Percentiles rank a stretch among this genome's conserved stretches.
Conservation (phyloP, 30 jellyfish, hydroid and myxozoan genomes). For the Cassiopea xamachana region DNA sequence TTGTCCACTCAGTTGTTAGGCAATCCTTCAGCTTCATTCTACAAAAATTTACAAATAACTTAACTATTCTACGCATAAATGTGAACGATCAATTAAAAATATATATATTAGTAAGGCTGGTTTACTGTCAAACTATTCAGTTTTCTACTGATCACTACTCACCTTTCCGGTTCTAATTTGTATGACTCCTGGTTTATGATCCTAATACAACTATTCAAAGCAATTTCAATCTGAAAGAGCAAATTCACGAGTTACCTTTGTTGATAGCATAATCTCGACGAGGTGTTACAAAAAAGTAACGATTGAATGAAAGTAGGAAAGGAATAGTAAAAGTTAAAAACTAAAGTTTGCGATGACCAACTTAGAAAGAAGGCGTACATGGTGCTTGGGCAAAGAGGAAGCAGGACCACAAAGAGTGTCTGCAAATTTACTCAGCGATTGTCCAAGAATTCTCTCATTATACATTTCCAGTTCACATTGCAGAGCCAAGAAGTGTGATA, state of each 20-base stretch:
- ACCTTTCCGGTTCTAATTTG: constrained; percentile 41
- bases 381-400: constrained; percentile 4
- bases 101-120: too few relatives aligned
- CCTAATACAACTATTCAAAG: constrained; percentile 12
- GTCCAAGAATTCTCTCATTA: constrained; percentile 35
- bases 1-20: constrained; percentile 25
- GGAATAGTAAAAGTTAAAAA: too few relatives aligned
- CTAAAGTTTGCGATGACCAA: too few relatives aligned
- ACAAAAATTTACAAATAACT: background rate
- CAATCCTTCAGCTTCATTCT: constrained; percentile 45
- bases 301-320: too few relatives aligned
- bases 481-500: constrained; percentile 41
- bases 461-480: constrained; percentile 50
- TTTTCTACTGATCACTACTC: background rate
- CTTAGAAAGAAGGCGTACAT: background rate
- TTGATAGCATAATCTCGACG: too few relatives aligned
- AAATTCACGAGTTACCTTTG: background rate
- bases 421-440: constrained; percentile 7
- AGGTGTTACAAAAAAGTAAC: too few relatives aligned
- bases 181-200: constrained; percentile 29
- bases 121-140: too few relatives aligned
- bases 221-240: constrained; percentile 1
- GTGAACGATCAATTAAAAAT: too few relatives aligned
- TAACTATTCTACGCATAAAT: background rate
- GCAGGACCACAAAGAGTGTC: background rate